Conservation (phyloP, 92 coral and sea anemone species). For the Actinernus sp. region DNA sequence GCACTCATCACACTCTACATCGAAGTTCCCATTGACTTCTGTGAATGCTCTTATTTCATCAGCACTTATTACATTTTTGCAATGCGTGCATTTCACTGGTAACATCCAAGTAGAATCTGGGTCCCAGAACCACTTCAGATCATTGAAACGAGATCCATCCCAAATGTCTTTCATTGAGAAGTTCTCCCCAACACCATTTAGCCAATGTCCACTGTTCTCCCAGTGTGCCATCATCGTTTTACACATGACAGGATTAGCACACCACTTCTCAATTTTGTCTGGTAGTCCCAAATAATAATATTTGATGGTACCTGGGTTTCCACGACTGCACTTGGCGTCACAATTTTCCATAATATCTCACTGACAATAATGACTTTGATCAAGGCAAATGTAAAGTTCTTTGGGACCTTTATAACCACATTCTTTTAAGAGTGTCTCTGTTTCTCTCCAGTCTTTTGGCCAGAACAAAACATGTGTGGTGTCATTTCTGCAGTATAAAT, state of each 20-base stretch:
- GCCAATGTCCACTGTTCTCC: constrained; percentile 56
- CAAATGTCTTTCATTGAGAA: constrained; percentile 54
- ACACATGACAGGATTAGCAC: constrained; percentile 34
- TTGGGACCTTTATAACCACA: constrained; percentile 52
- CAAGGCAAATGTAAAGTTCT: constrained; percentile 45
- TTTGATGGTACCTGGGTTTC: constrained; percentile 30
- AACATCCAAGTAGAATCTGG: constrained; percentile 46
- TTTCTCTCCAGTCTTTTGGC: constrained; percentile 56
- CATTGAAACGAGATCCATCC: constrained; percentile 59
- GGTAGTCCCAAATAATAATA: constrained; percentile 56
- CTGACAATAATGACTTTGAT: constrained; percentile 10
- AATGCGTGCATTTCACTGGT: constrained; percentile 44
- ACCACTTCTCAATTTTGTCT: constrained; percentile 48
- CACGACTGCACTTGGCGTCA: constrained; percentile 32
- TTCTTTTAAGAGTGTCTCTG: constrained; percentile 18
- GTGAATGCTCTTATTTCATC: constrained; percentile 24
- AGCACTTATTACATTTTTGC: constrained; percentile 26
- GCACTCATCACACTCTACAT: constrained; percentile 42
- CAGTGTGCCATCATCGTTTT: constrained; percentile 54
- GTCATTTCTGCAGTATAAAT: constrained; percentile 34
- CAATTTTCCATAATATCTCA: constrained; percentile 51
- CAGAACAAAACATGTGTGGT: constrained; percentile 1
- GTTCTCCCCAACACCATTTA: constrained; percentile 18
- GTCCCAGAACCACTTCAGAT: constrained; percentile 57
- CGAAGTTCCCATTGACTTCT: constrained; percentile 22